Percentiles rank a stretch among this genome's conserved stretches.
Evolutionary conservation across 2,797 vertebrate species (phyloP).

Genomic region (Cyprinodon diabolis): DNA sequence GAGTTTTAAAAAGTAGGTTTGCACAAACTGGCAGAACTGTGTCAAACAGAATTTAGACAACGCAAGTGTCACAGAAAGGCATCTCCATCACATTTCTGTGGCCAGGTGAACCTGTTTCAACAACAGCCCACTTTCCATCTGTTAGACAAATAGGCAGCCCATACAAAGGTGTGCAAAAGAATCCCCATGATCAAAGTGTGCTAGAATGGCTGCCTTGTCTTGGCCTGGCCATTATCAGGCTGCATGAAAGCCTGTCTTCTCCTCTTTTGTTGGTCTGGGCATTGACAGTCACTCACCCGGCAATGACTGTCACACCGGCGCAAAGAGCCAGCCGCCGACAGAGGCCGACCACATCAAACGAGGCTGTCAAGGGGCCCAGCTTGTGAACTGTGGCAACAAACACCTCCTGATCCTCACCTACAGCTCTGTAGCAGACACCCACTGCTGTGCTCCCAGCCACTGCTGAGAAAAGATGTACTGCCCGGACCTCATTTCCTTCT

Average conservation of each 20-base stretch:
- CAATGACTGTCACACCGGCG: constrained; percentile 86
- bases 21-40: constrained; percentile 43
- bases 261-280: constrained; percentile 80
- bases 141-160: constrained; percentile 80
- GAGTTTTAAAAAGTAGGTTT: constrained; percentile 7
- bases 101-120: constrained; percentile 69
- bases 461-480: constrained; percentile 81
- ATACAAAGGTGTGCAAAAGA: constrained; percentile 81
- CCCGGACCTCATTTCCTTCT: constrained; percentile 72
- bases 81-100: constrained; percentile 69
- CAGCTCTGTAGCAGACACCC: constrained; percentile 78
- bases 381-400: constrained; percentile 83
- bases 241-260: constrained; percentile 83
- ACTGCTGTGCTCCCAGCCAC: constrained; percentile 74
- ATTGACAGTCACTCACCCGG: constrained; percentile 85
- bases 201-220: constrained; percentile 80
- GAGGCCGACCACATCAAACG: constrained; percentile 83
- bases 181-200: constrained; percentile 81
- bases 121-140: constrained; percentile 71
- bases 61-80: constrained; percentile 61
- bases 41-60: constrained; percentile 63
- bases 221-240: constrained; percentile 80
- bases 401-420: constrained; percentile 84
- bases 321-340: constrained; percentile 82
- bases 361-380: constrained; percentile 76